phyloP scores from a whole-genome alignment of 2,113 vertebrate genomes.

The Montifringilla adamsi region DNA sequence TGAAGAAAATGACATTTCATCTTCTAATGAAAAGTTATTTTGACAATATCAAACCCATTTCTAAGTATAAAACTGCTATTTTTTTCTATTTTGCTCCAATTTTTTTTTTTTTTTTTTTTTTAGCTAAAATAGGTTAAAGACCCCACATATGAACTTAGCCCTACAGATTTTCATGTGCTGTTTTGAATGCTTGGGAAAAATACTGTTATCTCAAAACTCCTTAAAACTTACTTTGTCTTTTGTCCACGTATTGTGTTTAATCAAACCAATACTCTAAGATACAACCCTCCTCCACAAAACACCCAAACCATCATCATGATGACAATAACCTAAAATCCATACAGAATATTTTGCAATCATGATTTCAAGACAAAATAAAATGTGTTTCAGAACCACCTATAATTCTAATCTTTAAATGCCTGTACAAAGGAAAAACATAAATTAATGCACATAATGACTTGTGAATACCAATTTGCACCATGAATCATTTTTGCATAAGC shows the following conservation, averaged over 20 bases:
- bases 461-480: neutral
- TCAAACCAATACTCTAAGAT: neutral
- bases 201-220: neutral
- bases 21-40: constrained; percentile 41
- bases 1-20: neutral
- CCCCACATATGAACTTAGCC: neutral
- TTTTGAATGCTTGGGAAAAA: neutral
- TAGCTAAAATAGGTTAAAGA: neutral
- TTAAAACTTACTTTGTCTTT: constrained; percentile 5
- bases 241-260: neutral
- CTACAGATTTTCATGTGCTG: neutral
- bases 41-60: neutral
- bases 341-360: neutral
- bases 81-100: neutral
- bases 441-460: neutral
- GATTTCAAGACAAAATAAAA: constrained; percentile 12
- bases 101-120: neutral
- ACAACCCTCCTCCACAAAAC: neutral
- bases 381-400: neutral
- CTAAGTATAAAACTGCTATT: neutral
- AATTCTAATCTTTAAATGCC: neutral
- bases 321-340: constrained; percentile 23
- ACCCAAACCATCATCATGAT: neutral
- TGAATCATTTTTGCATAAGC: constrained; percentile 36
- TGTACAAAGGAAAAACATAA: neutral